Percentiles rank a stretch among this genome's conserved stretches.
phyloP scores from a whole-genome alignment of 2,797 vertebrate genomes.

The Danio tinwini region DNA sequence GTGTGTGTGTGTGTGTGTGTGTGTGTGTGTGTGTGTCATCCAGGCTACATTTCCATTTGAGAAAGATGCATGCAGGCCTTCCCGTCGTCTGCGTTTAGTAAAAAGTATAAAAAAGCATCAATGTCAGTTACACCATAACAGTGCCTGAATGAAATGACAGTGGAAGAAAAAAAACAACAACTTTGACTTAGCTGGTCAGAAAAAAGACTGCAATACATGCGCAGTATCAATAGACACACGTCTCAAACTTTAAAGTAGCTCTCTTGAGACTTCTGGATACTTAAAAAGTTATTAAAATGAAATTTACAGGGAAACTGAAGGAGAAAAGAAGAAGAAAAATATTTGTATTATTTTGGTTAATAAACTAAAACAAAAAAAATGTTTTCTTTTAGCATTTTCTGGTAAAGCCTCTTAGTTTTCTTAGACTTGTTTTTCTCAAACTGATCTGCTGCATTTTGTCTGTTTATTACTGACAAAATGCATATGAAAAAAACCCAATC shows the following conservation, averaged over 20 bases:
- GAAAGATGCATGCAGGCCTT: constrained; percentile 11
- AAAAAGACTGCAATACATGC: neutral
- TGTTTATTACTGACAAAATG: neutral
- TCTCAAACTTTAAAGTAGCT: neutral
- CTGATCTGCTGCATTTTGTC: neutral
- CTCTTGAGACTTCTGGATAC: neutral
- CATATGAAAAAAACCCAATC: neutral
- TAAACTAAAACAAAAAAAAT: neutral
- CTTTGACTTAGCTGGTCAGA: neutral
- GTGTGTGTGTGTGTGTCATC: constrained; percentile 24
- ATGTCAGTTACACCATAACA: constrained; percentile 6
- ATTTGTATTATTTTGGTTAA: neutral
- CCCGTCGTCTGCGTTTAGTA: constrained; percentile 7
- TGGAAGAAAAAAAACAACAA: constrained; percentile 10
- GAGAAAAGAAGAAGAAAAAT: neutral
- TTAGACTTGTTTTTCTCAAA: neutral
- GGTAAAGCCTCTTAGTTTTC: no score
- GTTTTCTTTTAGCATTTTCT: neutral
- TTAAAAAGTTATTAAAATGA: neutral
- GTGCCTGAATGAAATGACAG: neutral
- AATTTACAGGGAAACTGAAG: no score
- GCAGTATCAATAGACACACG: neutral
- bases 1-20: no score
- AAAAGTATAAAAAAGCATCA: neutral
- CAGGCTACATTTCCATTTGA: constrained; percentile 26